Percentiles rank a stretch among this genome's conserved stretches.
These are phyloP conservation scores for Cisticola juncidis DNA, from an alignment of 2,113 vertebrate species.

Conservation along the genomic window DNA sequence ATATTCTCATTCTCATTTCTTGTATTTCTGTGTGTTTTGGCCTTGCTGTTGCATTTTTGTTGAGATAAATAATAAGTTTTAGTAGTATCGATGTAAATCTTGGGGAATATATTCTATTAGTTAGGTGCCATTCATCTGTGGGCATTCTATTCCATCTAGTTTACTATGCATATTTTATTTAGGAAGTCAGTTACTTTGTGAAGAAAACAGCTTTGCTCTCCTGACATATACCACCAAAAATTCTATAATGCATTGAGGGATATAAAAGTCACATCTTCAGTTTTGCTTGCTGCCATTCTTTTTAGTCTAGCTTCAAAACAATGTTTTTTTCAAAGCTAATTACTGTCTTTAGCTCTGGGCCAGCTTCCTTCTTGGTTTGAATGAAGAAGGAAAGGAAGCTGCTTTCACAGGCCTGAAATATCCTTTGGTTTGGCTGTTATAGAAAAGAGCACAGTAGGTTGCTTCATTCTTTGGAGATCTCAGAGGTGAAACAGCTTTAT, in stretches of 20 bases:
- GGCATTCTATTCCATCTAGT: neutral
- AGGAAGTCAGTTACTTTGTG: neutral
- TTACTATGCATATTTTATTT: neutral
- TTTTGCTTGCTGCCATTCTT: neutral
- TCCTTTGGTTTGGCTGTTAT: neutral
- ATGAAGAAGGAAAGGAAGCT: neutral
- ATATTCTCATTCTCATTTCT: slow-evolving; percentile 2
- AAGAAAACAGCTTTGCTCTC: neutral
- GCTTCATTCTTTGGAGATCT: neutral
- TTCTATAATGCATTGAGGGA: neutral
- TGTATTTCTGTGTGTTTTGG: slow-evolving; percentile 13
- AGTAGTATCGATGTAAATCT: neutral
- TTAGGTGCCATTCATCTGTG: neutral
- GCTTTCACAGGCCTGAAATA: neutral
- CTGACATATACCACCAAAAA: neutral
- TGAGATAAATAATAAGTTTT: neutral
- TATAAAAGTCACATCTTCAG: neutral
- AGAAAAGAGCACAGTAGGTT: neutral
- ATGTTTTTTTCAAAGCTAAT: neutral
- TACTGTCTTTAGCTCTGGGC: neutral
- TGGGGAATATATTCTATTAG: neutral
- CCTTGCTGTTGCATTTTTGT: slow-evolving; percentile 1
- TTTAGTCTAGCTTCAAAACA: neutral
- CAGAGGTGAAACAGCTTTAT: neutral
- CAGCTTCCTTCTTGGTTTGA: neutral